phyloP scores from a whole-genome alignment of 1,140 invertebrate genomes.

The Brachystomella parvula region DNA sequence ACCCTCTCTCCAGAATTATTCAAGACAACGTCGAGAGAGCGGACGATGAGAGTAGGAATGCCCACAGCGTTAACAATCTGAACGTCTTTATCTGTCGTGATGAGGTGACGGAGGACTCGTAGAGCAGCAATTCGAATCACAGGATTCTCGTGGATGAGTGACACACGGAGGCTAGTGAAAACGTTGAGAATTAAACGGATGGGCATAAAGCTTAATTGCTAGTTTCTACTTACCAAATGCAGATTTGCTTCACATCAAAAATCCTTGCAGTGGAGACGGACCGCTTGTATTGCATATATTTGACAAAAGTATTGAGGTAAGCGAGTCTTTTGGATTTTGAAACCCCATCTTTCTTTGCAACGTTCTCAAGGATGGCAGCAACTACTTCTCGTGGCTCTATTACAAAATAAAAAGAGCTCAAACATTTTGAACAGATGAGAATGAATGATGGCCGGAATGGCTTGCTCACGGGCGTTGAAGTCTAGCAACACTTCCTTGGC shows the following conservation, averaged over 20 bases:
- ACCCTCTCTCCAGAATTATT: constrained; percentile 81
- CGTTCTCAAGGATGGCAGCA: constrained; percentile 44
- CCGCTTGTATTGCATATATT: constrained; percentile 56
- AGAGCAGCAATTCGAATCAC: constrained; percentile 80
- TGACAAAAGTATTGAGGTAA: constrained; percentile 73
- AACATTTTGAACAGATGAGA: neutral
- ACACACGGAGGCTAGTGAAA: constrained; percentile 64
- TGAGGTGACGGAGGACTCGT: constrained; percentile 71
- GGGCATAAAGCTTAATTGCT: neutral
- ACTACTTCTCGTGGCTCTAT: constrained; percentile 34
- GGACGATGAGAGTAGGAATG: constrained; percentile 32
- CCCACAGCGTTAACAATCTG: constrained; percentile 63
- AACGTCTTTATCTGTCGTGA: constrained; percentile 67
- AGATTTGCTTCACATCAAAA: constrained; percentile 67
- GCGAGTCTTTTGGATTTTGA: constrained; percentile 61
- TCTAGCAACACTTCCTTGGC: constrained; percentile 24
- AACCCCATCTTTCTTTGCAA: constrained; percentile 49
- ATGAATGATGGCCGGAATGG: neutral
- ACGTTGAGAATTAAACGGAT: neutral
- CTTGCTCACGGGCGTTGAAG: constrained; percentile 22
- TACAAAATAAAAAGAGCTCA: neutral
- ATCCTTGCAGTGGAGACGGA: constrained; percentile 42
- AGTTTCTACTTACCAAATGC: constrained; percentile 61
- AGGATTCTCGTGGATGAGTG: constrained; percentile 72
- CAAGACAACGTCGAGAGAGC: constrained; percentile 65